These are phyloP conservation scores for Ammodytes marinus DNA, from an alignment of 2,113 vertebrate species.

Conservation along the genomic window DNA sequence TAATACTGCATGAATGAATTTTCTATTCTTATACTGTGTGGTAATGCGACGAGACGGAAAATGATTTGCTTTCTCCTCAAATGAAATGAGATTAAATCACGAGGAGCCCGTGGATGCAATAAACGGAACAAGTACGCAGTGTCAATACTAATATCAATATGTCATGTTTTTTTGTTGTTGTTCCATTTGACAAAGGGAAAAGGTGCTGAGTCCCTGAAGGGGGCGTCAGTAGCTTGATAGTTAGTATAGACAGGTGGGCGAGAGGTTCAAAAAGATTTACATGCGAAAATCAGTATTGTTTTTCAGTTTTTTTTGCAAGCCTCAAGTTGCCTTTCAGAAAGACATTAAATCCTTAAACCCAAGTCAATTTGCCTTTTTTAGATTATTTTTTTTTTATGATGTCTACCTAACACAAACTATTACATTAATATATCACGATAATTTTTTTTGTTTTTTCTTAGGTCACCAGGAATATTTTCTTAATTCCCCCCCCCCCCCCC, in stretches of 20 bases:
- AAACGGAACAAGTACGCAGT: neutral
- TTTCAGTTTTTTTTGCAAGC: neutral
- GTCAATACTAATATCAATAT: neutral
- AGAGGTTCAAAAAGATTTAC: neutral
- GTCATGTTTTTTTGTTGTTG: neutral
- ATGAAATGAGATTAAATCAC: slow-evolving; percentile 4
- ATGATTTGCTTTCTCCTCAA: neutral
- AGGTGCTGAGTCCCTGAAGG: slow-evolving; percentile 33
- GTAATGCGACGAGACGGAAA: neutral
- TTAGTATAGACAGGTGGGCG: neutral
- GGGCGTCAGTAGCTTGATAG: neutral
- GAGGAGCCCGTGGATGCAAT: neutral
- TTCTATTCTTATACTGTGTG: neutral
- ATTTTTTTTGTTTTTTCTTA: neutral
- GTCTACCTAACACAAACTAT: neutral
- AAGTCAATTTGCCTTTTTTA: neutral
- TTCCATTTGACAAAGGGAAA: slow-evolving; percentile 6
- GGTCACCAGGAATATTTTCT: neutral
- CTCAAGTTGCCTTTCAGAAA: neutral
- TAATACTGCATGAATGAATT: neutral
- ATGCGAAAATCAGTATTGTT: neutral
- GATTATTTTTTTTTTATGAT: neutral
- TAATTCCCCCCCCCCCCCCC: neutral
- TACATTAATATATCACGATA: neutral
- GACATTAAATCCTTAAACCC: neutral